These are phyloP conservation scores for Corythucha ciliata DNA, from an alignment of 2,888 invertebrate species.

Conservation along the genomic window DNA sequence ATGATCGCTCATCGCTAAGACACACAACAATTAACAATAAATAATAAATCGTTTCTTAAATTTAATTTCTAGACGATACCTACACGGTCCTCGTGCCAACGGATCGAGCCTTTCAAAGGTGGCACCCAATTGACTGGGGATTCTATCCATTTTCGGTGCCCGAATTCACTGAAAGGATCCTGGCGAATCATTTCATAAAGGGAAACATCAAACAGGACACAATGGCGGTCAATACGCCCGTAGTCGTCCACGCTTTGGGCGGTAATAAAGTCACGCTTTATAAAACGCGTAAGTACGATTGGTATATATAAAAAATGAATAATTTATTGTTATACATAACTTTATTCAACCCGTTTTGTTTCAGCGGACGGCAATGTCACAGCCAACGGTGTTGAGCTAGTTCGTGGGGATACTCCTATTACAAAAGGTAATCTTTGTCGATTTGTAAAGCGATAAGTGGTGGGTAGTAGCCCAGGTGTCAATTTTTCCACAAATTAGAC, in stretches of 20 bases:
- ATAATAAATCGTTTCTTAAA: neutral
- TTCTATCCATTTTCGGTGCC: slow-evolving; percentile 59
- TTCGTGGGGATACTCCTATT: slow-evolving; percentile 52
- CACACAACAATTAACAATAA: neutral
- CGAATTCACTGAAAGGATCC: slow-evolving; percentile 53
- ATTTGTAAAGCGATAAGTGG: too few relatives aligned
- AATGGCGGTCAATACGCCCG: slow-evolving; percentile 43
- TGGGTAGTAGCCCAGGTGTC: too few relatives aligned
- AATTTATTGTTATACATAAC: neutral
- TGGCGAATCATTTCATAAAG: slow-evolving; percentile 53
- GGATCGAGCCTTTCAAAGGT: slow-evolving; percentile 56
- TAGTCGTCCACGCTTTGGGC: slow-evolving; percentile 49
- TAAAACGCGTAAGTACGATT: slow-evolving; percentile 47
- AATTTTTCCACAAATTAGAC: too few relatives aligned
- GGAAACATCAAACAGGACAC: slow-evolving; percentile 49
- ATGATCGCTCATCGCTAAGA: too few relatives aligned
- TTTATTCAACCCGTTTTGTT: slow-evolving; percentile 31
- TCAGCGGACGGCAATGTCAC: slow-evolving; percentile 43
- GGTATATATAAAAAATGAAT: neutral
- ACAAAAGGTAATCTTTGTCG: slow-evolving; percentile 42
- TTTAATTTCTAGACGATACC: slow-evolving; percentile 43
- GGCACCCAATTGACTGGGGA: slow-evolving; percentile 62
- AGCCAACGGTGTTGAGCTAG: slow-evolving; percentile 51
- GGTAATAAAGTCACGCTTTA: slow-evolving; percentile 50
- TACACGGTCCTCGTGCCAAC: slow-evolving; percentile 56